phyloP scores from a whole-genome alignment of 2,888 invertebrate genomes.

The Eupithecia inturbata region DNA sequence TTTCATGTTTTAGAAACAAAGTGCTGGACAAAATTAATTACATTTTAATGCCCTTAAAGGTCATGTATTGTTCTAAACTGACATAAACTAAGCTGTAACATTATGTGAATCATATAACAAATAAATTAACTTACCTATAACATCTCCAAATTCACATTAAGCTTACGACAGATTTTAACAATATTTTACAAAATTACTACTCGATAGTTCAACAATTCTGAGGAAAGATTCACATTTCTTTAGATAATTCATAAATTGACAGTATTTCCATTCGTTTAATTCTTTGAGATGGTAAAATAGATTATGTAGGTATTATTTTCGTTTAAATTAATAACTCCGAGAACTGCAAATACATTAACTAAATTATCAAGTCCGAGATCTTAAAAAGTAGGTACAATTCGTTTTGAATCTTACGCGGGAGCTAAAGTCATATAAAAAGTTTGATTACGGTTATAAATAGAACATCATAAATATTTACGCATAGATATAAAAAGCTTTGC shows the following conservation, averaged over 20 bases:
- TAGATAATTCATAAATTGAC: background rate
- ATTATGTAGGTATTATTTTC: background rate
- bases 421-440: constrained; percentile 30
- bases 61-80: background rate
- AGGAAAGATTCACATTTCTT: constrained; percentile 21
- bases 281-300: background rate
- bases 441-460: background rate
- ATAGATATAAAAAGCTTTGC: constrained; percentile 31
- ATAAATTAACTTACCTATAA: constrained; percentile 30
- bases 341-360: constrained; percentile 34
- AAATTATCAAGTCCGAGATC: constrained; percentile 59
- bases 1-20: background rate
- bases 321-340: background rate
- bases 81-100: constrained; percentile 31
- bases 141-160: constrained; percentile 24
- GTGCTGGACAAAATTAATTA: background rate
- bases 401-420: constrained; percentile 35
- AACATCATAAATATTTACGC: constrained; percentile 12
- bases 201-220: constrained; percentile 28
- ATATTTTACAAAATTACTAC: constrained; percentile 38
- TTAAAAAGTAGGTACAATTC: constrained; percentile 45
- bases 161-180: constrained; percentile 35
- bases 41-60: background rate
- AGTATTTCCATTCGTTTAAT: background rate
- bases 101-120: constrained; percentile 27